A percentile compares a stretch with the other conserved stretches of the same genome.
Conservation (phyloP, 2,888 invertebrate genomes). For the Hypselothyrea guttata region DNA sequence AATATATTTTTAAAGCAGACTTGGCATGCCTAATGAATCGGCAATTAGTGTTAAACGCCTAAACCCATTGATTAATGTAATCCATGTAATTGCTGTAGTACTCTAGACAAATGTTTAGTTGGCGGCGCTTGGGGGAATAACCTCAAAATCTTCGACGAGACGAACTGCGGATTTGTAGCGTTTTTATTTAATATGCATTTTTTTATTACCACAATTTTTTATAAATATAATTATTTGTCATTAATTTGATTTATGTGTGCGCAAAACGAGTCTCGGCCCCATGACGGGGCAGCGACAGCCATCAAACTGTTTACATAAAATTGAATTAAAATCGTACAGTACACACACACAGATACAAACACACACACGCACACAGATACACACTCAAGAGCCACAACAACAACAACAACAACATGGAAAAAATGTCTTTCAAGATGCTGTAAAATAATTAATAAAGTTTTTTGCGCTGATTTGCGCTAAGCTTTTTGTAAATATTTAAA, state of each 20-base stretch:
- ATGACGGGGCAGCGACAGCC: slow-evolving; percentile 50
- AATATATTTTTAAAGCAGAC: no score
- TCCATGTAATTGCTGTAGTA: no score
- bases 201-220: slow-evolving; percentile 1
- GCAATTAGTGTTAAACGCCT: no score
- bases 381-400: slow-evolving; percentile 34
- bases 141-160: no score
- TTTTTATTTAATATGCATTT: background rate
- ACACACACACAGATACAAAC: slow-evolving; percentile 7
- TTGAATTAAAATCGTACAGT: slow-evolving; percentile 64
- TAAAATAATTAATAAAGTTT: slow-evolving; percentile 77
- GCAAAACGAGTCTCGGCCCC: slow-evolving; percentile 57
- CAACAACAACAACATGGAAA: slow-evolving; percentile 27
- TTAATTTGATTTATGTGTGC: slow-evolving; percentile 71
- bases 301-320: slow-evolving; percentile 74
- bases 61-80: no score
- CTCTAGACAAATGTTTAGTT: no score
- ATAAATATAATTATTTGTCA: slow-evolving; percentile 56
- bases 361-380: slow-evolving; percentile 13
- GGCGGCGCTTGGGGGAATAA: no score
- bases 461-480: slow-evolving; percentile 72
- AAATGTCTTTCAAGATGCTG: slow-evolving; percentile 57
- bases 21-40: no score
- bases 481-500: slow-evolving; percentile 77
- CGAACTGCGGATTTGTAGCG: background rate